A percentile compares a stretch with the other conserved stretches of the same genome.
Evolutionary conservation across 1,140 invertebrate genomes (phyloP).

Genomic region (Artemia franciscana): DNA sequence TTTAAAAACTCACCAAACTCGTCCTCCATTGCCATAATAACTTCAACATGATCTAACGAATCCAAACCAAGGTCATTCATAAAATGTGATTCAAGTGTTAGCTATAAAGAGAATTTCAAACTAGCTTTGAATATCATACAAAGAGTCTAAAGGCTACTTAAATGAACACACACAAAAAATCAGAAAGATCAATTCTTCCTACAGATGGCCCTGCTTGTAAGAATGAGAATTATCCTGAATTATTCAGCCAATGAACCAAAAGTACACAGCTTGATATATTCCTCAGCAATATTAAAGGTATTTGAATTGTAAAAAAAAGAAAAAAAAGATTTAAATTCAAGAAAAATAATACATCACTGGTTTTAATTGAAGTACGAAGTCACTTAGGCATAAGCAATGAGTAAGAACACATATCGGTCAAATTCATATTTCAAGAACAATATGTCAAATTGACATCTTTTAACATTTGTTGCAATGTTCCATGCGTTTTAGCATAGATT

Average conservation of each 20-base stretch:
- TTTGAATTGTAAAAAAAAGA: too few relatives aligned
- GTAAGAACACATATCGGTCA: too few relatives aligned
- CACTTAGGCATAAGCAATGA: too few relatives aligned
- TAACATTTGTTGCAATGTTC: too few relatives aligned
- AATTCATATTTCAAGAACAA: too few relatives aligned
- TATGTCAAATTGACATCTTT: too few relatives aligned
- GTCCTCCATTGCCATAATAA: constrained; percentile 99
- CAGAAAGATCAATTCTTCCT: not conserved
- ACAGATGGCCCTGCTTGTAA: not conserved
- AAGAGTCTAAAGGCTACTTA: not conserved
- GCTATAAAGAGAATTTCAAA: constrained; percentile 31
- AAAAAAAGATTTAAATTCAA: too few relatives aligned
- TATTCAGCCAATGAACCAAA: constrained; percentile 1
- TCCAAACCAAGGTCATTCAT: constrained; percentile 91
- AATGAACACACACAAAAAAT: not conserved
- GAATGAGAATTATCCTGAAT: not conserved
- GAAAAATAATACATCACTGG: too few relatives aligned
- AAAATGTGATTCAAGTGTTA: constrained; percentile 77
- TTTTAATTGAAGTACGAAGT: too few relatives aligned
- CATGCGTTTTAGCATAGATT: too few relatives aligned
- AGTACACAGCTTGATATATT: too few relatives aligned
- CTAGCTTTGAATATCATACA: not conserved
- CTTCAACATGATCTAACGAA: constrained; percentile 93
- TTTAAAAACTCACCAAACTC: constrained; percentile 61
- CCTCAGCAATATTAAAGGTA: too few relatives aligned